A percentile compares a stretch with the other conserved stretches of the same genome.
Evolutionary conservation across 2,888 invertebrate species (phyloP).

Genomic region (Caenorhabditis afra): DNA sequence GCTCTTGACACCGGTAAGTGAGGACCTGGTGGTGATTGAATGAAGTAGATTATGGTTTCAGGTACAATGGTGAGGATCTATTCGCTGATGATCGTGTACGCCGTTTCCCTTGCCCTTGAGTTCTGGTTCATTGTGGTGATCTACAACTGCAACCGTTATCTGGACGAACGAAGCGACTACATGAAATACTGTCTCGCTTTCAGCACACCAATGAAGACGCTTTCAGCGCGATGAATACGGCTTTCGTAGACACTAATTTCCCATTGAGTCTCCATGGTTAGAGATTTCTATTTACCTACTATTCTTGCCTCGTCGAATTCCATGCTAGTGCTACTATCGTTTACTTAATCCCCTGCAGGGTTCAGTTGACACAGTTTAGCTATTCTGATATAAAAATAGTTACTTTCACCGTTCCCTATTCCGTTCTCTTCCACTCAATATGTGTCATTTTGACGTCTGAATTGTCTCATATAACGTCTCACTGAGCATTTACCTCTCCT

Average conservation of each 20-base stretch:
- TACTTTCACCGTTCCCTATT: slow-evolving; percentile 1
- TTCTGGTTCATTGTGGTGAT: slow-evolving; percentile 77
- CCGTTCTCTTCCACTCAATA: neutral
- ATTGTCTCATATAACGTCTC: slow-evolving; percentile 28
- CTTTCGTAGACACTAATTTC: slow-evolving; percentile 18
- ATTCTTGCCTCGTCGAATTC: slow-evolving; percentile 16
- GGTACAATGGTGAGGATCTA: slow-evolving; percentile 75
- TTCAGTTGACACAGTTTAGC: slow-evolving; percentile 36
- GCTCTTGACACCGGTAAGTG: slow-evolving; percentile 69
- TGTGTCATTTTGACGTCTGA: slow-evolving; percentile 33
- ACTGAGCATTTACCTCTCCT: slow-evolving; percentile 36
- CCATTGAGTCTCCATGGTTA: slow-evolving; percentile 9
- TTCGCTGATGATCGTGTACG: slow-evolving; percentile 72
- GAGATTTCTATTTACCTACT: slow-evolving; percentile 10
- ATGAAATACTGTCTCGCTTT: slow-evolving; percentile 80
- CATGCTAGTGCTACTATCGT: slow-evolving; percentile 38
- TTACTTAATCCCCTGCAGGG: slow-evolving; percentile 37
- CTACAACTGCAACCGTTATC: slow-evolving; percentile 77
- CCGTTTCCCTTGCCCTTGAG: slow-evolving; percentile 72
- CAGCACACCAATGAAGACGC: slow-evolving; percentile 79
- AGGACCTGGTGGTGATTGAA: neutral
- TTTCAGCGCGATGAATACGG: slow-evolving; percentile 65
- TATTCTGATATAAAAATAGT: slow-evolving; percentile 11
- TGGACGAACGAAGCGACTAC: slow-evolving; percentile 77
- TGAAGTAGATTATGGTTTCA: slow-evolving; percentile 18